Percentiles rank a stretch among this genome's conserved stretches.
Conservation (phyloP, 1,140 invertebrate species). For the Himalopsyche phryganea region DNA sequence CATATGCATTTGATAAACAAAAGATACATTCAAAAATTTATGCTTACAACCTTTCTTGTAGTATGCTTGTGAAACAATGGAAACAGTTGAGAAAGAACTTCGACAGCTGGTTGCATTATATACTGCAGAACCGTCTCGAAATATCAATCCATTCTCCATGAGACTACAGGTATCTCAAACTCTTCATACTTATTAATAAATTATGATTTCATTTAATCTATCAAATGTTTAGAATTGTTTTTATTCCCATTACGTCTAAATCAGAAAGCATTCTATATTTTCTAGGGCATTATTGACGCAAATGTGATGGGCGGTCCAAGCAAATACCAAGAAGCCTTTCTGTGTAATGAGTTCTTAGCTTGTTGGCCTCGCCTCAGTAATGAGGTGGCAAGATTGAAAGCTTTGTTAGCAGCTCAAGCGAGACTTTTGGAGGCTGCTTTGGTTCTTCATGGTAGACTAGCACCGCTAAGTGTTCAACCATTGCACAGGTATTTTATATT, state of each 20-base stretch:
- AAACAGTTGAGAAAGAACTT: constrained; percentile 81
- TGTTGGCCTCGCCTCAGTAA: constrained; percentile 67
- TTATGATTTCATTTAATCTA: not conserved
- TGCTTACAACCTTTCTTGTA: no score
- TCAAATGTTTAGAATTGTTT: not conserved
- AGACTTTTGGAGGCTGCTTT: constrained; percentile 78
- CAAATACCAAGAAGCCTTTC: constrained; percentile 92
- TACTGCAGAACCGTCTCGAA: constrained; percentile 70
- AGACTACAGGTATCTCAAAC: constrained; percentile 60
- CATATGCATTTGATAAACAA: no score
- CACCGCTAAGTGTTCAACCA: constrained; percentile 77
- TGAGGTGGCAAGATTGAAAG: constrained; percentile 71
- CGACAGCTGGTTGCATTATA: constrained; percentile 74
- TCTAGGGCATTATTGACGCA: constrained; percentile 84
- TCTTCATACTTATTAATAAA: constrained; percentile 1
- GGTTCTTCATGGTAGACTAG: constrained; percentile 76
- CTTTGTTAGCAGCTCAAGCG: constrained; percentile 73
- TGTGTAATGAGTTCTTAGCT: constrained; percentile 70
- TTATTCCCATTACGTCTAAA: no score
- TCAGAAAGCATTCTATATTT: not conserved
- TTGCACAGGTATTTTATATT: constrained; percentile 63
- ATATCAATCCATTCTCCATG: constrained; percentile 91
- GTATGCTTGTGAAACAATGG: constrained; percentile 91
- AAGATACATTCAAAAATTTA: no score
- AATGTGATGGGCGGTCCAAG: constrained; percentile 95